These are phyloP conservation scores for Lasaia peninsularis DNA, from an alignment of 1,140 invertebrate species.

Conservation along the genomic window DNA sequence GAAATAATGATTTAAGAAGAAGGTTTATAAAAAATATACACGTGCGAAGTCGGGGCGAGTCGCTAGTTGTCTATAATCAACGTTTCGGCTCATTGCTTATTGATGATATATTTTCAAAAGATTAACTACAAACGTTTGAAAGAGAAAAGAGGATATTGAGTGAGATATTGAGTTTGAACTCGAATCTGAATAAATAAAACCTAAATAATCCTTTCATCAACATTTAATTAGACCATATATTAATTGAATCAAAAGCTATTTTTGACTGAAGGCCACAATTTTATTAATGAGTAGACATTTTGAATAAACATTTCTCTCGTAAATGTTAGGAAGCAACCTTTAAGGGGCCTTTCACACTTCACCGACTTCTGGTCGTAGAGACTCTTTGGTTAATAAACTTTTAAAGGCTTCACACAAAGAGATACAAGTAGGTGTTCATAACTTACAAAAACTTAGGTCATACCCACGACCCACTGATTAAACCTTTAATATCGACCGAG, in stretches of 20 bases:
- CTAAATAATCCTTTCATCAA: neutral
- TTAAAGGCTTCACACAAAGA: neutral
- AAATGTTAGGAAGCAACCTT: constrained; percentile 7
- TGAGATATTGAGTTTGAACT: neutral
- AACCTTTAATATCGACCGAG: no score
- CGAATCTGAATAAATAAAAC: neutral
- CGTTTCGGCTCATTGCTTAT: no score
- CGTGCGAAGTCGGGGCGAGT: no score
- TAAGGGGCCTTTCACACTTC: constrained; percentile 3
- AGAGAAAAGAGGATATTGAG: neutral
- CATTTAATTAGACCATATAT: neutral
- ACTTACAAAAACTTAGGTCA: neutral
- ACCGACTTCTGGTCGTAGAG: neutral
- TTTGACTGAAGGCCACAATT: neutral
- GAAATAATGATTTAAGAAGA: no score
- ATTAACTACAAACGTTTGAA: no score
- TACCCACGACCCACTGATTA: no score
- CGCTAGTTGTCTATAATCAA: no score
- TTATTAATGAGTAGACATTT: constrained; percentile 6
- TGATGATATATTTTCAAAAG: no score
- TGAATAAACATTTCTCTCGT: neutral
- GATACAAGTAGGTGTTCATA: neutral
- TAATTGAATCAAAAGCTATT: neutral
- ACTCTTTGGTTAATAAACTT: neutral
- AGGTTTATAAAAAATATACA: no score